A percentile compares a stretch with the other conserved stretches of the same genome.
Evolutionary conservation across 2,888 invertebrate species (phyloP).

Genomic region (Dasypogon diadema): DNA sequence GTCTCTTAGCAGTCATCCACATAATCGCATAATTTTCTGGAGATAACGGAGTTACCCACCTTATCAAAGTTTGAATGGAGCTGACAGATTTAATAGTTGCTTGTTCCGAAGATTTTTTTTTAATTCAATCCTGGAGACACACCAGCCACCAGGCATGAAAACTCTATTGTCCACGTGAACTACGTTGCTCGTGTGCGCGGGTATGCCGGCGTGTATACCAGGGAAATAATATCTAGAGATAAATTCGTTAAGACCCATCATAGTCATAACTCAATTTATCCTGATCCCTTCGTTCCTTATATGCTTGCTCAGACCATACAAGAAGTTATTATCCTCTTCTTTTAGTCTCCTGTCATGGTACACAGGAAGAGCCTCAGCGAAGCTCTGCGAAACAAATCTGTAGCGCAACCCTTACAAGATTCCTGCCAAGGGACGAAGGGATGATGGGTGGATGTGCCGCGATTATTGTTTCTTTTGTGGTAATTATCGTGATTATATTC

Average conservation of each 20-base stretch:
- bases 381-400: neutral
- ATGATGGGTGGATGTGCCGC: neutral
- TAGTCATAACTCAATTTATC: slow-evolving; percentile 55
- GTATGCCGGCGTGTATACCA: neutral
- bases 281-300: slow-evolving; percentile 49
- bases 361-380: too few relatives aligned
- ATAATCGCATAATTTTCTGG: slow-evolving; percentile 13
- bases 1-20: neutral
- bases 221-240: slow-evolving; percentile 49
- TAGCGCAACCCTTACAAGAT: neutral
- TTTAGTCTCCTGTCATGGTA: neutral
- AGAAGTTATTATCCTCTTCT: slow-evolving; percentile 47
- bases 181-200: neutral
- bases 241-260: slow-evolving; percentile 55
- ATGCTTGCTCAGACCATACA: slow-evolving; percentile 38
- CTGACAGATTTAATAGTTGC: slow-evolving; percentile 40
- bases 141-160: slow-evolving; percentile 37
- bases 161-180: slow-evolving; percentile 44
- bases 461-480: slow-evolving; percentile 43
- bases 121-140: slow-evolving; percentile 30
- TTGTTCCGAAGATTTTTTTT: slow-evolving; percentile 24
- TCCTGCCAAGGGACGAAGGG: neutral
- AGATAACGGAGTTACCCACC: slow-evolving; percentile 29
- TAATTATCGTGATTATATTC: slow-evolving; percentile 35
- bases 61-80: slow-evolving; percentile 31